Conservation (phyloP, 2,888 invertebrate genomes). For the Microctonus aethiopoides region DNA sequence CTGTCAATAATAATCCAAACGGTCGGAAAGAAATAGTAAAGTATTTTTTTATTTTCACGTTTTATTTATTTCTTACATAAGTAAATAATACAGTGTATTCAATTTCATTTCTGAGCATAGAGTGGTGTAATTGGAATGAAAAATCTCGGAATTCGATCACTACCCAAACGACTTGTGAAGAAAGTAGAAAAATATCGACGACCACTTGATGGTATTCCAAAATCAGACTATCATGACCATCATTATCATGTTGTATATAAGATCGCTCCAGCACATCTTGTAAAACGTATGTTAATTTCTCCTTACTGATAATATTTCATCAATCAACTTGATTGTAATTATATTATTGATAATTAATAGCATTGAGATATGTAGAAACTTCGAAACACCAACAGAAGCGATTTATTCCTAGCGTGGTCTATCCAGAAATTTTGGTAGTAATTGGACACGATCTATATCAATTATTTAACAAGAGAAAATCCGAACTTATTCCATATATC, state of each 20-base stretch:
- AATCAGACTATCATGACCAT: constrained; percentile 16
- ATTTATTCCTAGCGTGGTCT: constrained; percentile 3
- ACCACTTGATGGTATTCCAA: constrained; percentile 10
- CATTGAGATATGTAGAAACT: background rate
- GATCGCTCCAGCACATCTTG: background rate
- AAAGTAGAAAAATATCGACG: background rate
- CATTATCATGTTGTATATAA: constrained; percentile 34
- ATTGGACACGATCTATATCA: constrained; percentile 26
- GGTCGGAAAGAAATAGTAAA: background rate
- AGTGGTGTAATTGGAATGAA: constrained; percentile 26
- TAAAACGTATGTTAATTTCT: background rate
- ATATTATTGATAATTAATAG: background rate
- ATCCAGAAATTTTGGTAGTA: constrained; percentile 39
- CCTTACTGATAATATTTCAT: no score
- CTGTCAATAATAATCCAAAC: background rate
- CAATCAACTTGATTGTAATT: background rate
- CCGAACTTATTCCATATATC: constrained; percentile 26
- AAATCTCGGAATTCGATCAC: constrained; percentile 24
- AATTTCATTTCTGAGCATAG: constrained; percentile 12
- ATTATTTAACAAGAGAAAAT: constrained; percentile 15
- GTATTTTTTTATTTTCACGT: background rate
- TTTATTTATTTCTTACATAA: background rate
- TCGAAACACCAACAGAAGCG: background rate
- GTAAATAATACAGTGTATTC: background rate
- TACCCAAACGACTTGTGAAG: constrained; percentile 32